Evolutionary conservation across 2,113 vertebrate genomes (phyloP), one percentile per base, ranked within the genome.

Genomic region (Labrus mixtus): DNA sequence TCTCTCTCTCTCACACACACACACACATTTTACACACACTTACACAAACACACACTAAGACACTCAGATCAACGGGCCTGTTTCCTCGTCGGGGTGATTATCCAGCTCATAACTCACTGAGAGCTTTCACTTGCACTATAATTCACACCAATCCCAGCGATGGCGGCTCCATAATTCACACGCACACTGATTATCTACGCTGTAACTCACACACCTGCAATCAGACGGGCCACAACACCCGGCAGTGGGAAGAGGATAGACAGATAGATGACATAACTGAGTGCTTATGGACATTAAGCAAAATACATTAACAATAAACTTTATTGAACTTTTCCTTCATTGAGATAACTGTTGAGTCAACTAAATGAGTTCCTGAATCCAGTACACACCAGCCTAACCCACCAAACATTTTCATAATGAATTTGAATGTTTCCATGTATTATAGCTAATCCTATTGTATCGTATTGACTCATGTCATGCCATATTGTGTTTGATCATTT

Each of bases 91-190:
- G 66, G 71, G 83, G 83, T 93, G 87, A 92, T 92, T 91, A 92
- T 92, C 85, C 76, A 79, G 76, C 82, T 80, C 87, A 85, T 93
- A 91, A 92, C 82, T 91, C 92, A 90, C 87, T 89, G 79, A 57
- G 78, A 81, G 84, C 82, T 90, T 91, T 89, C 89, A 90, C 85
- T 88, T 86, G 81, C 84, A 67, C 83, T 48, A 87, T 92, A 90
- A 90, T 86, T 91, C 87, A 91, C 78, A 79, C 76, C 77, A 57
- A 68, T 68, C 73, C 71, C 77, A 61, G 72, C 60, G 82, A 90
- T 59, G 87, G 85, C 37, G 59, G 71, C 77, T 76, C 83, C 51
- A 86, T 90, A 84, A 87, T 87, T 90, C 85, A 83, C 83, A 79
- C 72, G 59, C 69, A 46, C 73, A 36, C 76, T 84, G 87, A 92